Evolutionary conservation across 2,888 invertebrate genomes (phyloP), one percentile per base, ranked within the genome.

Genomic region (Zele albiditarsus): DNA sequence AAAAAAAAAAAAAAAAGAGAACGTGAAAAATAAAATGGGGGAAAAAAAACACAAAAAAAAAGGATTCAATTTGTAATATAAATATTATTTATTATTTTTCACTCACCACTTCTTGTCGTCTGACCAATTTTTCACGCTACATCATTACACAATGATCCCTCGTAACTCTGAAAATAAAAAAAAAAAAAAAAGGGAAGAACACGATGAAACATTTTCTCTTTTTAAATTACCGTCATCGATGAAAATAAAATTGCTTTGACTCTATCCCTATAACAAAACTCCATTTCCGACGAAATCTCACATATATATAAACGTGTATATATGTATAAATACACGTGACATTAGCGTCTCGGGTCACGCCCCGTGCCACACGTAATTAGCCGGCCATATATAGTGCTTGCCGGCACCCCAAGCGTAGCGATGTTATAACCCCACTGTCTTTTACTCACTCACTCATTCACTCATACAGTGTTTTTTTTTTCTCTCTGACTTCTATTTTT

Each of bases 331-430:
- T 77, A 78, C 79, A 79, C 79, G 78, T 80, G 80, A 81, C 80
- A 82, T 82, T 79, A 82, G 80, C 78, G 78, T 76, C 76, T 76
- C 68, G 75, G 78, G 77, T 80, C 79, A 82, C 82, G 81, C 81
- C 79, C 75, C 77, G 74, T 75, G 79, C 77, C 77, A 78, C 77
- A 79, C 80, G 79, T 80, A 80, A 81, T 80, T 80, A 80, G 73
- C 57, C 62, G 31, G 63, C 72, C 46, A 38, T 58, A 38, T 58
- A 53, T 31, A 33, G 63, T 53, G 27, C 42, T 20, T 46, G 46
- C 23, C 62, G 20, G 42, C 70, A 60, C 67, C 53, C 57, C 38
- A 49, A 66, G 71, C 71, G 33, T 31, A 66, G 70, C 71, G 38
- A 31, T 60, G 63, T 42, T 27, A 58, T 49, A 53, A 62, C 31